Percentiles rank a stretch among this genome's conserved stretches.
These are phyloP conservation scores for Acleris cristana DNA, from an alignment of 2,888 invertebrate genomes.

Conservation along the genomic window DNA sequence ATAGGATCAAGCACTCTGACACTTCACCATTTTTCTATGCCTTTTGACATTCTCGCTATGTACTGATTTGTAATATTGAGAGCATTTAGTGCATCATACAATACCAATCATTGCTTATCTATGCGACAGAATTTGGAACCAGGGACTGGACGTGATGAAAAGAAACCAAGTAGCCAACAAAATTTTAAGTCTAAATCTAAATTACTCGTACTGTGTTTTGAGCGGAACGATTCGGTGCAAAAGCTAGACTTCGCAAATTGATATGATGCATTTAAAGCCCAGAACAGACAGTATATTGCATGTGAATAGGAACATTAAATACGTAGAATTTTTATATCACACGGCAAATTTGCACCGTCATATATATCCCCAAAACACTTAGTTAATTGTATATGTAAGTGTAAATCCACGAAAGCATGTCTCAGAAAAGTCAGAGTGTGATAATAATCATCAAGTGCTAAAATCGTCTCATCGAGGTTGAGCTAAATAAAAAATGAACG, in stretches of 20 bases:
- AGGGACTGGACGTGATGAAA: conserved; percentile 39
- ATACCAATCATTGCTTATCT: conserved; percentile 44
- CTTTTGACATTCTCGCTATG: conserved; percentile 76
- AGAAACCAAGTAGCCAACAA: conserved; percentile 41
- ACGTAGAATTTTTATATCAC: conserved; percentile 62
- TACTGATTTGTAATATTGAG: conserved; percentile 67
- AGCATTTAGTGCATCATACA: conserved; percentile 81
- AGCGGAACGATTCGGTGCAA: conserved; percentile 47
- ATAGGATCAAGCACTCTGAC: conserved; percentile 74
- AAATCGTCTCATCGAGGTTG: conserved; percentile 65
- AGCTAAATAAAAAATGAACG: conserved; percentile 69
- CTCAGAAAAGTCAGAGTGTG: conserved; percentile 77
- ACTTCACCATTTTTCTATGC: conserved; percentile 76
- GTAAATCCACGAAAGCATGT: conserved; percentile 82
- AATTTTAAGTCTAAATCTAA: conserved; percentile 29
- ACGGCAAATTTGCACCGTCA: conserved; percentile 75
- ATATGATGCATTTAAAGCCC: conserved; percentile 80
- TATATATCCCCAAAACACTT: conserved; percentile 68
- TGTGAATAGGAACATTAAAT: conserved; percentile 61
- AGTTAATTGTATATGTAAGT: conserved; percentile 59
- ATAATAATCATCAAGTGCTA: conserved; percentile 62
- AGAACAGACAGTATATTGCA: conserved; percentile 77
- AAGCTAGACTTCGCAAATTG: conserved; percentile 60
- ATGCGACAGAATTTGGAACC: conserved; percentile 43
- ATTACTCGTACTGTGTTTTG: background rate